phyloP scores from a whole-genome alignment of 2,797 vertebrate species.

The Cercopithecus neglectus region DNA sequence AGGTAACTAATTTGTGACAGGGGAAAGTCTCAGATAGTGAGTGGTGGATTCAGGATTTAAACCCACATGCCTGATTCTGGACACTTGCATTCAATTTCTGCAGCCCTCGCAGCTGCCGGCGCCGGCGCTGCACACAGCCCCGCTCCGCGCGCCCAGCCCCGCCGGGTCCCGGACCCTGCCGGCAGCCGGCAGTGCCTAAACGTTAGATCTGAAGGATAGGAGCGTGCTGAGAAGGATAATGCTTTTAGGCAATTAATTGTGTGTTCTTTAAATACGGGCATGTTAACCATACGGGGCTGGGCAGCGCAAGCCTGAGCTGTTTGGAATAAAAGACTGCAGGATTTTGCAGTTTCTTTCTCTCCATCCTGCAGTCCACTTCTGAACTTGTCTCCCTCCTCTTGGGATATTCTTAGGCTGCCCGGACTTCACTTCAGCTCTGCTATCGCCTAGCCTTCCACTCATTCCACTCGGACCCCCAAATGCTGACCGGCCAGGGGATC shows the following conservation, averaged over 20 bases:
- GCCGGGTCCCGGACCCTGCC: not conserved
- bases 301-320: not conserved
- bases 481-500: not conserved
- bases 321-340: not conserved
- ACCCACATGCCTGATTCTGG: not conserved
- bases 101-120: not conserved
- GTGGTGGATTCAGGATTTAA: not conserved
- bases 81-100: not conserved
- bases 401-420: not conserved
- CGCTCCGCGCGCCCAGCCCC: not conserved
- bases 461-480: not conserved
- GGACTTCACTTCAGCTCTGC: not conserved
- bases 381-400: not conserved
- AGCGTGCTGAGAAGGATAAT: not conserved
- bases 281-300: not conserved
- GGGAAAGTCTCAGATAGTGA: too few relatives aligned
- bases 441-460: not conserved
- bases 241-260: not conserved
- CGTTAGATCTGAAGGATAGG: fast-evolving
- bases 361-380: not conserved
- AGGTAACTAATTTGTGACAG: not conserved
- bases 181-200: not conserved
- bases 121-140: not conserved
- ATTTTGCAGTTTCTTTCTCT: not conserved
- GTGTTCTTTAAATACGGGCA: not conserved